These are phyloP conservation scores for Asbolus verrucosus DNA, from an alignment of 1,140 invertebrate genomes.

Conservation along the genomic window DNA sequence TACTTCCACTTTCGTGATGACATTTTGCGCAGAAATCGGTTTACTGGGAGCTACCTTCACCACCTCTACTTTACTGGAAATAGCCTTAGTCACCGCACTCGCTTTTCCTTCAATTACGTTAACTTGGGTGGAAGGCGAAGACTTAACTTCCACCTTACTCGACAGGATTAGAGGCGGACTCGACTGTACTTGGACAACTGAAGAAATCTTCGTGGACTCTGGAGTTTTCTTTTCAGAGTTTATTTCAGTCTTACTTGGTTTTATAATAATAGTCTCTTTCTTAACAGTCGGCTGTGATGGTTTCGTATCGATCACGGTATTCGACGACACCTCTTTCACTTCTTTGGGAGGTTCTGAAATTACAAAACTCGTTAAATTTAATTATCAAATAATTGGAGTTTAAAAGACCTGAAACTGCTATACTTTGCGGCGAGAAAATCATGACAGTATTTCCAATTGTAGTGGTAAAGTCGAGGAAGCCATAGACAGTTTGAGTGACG, in stretches of 20 bases:
- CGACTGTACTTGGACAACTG: slow-evolving; percentile 56
- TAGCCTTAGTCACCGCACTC: slow-evolving; percentile 57
- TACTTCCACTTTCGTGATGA: slow-evolving; percentile 72
- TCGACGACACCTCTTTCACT: slow-evolving; percentile 57
- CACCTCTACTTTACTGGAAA: slow-evolving; percentile 65
- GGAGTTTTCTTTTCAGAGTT: slow-evolving; percentile 64
- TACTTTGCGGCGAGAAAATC: slow-evolving; percentile 87
- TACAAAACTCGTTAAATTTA: slow-evolving; percentile 1
- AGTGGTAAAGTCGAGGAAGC: slow-evolving; percentile 89
- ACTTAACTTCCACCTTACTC: slow-evolving; percentile 66
- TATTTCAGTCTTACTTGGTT: slow-evolving; percentile 70
- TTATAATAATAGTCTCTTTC: slow-evolving; percentile 67
- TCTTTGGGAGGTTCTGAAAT: slow-evolving; percentile 49
- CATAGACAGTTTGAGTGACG: slow-evolving; percentile 87
- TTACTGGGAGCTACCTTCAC: slow-evolving; percentile 57
- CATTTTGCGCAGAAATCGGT: slow-evolving; percentile 64
- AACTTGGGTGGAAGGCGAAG: slow-evolving; percentile 66
- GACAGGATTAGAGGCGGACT: slow-evolving; percentile 60
- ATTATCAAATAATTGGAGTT: not conserved
- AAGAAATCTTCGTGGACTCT: slow-evolving; percentile 59
- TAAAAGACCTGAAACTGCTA: slow-evolving; percentile 58
- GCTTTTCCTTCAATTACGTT: slow-evolving; percentile 61
- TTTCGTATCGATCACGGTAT: slow-evolving; percentile 70
- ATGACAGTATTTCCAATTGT: slow-evolving; percentile 91
- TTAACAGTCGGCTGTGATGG: slow-evolving; percentile 60